Base-by-base conservation (phyloP, 1,140 invertebrate genomes). In the Lucilia cuprina region DNA sequence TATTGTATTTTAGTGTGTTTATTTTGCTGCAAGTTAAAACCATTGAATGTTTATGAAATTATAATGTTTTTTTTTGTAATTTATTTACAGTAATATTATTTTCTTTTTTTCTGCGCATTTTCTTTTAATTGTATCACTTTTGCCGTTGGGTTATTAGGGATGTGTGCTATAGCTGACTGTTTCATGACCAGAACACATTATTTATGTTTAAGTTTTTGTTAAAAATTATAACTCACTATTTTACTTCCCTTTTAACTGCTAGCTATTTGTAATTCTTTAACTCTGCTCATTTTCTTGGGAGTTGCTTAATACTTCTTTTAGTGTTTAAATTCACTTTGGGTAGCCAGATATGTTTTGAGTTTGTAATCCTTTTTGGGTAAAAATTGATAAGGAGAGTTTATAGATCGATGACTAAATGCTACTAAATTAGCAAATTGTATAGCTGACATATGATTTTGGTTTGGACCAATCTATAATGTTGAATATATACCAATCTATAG, bases 151-250 rank as follows among this genome's bases (percentile, higher is more conserved):
- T 10, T 25, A 0, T 70, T 7, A 8, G 41, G 41, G 50, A 12
- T 55, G 50, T 5, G 13, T 55, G 17, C 50, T 65, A n/a, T n/a
- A 17, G 60, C 65, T 70, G 8, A 21, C 21, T 70, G 8, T 70
- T 25, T 70, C 65, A 70, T 70, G 65, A 70, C 65, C n/a, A 70
- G 21, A 70, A 70, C 65, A 25, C 65, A 70, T 70, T 70, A 21
- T 70, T 70, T 70, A 70, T 70, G 65, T 70, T 70, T 19, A 70
- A 70, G 25, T 70, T 70, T 21, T 70, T 70, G 65, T 70, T 70
- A 70, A 70, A 70, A 70, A 70, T 70, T 21, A 70, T 70, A 70
- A 70, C 65, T 70, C 65, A 70, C 19, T 19, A 5, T 19, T 70
- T 70, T 21, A 70, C 21, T 25, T 70, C 19, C 19, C 9, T 70